Percentiles rank a stretch among this genome's conserved stretches.
These are phyloP conservation scores for Leptinotarsa peninsularis DNA, from an alignment of 2,888 invertebrate genomes.

Conservation along the genomic window DNA sequence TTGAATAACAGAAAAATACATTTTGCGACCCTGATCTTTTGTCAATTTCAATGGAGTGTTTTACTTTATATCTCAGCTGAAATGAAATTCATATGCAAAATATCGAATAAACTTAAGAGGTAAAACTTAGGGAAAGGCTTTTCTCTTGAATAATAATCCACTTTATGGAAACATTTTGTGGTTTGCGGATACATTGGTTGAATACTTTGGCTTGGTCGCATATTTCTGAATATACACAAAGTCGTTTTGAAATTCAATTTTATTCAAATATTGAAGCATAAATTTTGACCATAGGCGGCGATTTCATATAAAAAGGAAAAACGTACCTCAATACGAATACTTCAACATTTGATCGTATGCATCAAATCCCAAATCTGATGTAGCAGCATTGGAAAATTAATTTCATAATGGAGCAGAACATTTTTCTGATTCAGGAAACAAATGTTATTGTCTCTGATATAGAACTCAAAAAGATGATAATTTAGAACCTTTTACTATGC, in stretches of 20 bases:
- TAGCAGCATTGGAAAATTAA: too few relatives aligned
- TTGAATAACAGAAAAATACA: not conserved
- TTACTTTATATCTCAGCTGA: not conserved
- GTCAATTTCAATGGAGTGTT: not conserved
- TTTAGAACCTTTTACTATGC: too few relatives aligned
- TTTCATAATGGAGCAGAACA: too few relatives aligned
- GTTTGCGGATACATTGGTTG: not conserved
- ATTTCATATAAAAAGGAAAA: too few relatives aligned
- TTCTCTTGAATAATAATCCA: slow-evolving; percentile 2
- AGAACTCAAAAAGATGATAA: too few relatives aligned
- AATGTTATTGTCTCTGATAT: too few relatives aligned
- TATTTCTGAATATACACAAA: not conserved
- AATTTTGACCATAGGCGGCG: not conserved
- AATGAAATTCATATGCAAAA: slow-evolving; percentile 6
- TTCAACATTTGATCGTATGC: too few relatives aligned
- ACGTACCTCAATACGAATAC: too few relatives aligned
- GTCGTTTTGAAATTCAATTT: not conserved
- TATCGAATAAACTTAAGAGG: not conserved
- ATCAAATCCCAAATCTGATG: too few relatives aligned
- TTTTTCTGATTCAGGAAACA: too few relatives aligned
- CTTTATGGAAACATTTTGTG: not conserved
- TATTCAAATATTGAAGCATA: not conserved
- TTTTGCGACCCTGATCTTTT: not conserved
- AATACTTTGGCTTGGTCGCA: not conserved
- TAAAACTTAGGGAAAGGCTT: not conserved